Base-by-base conservation (phyloP, 1,140 invertebrate genomes). In the Ceratina japonica region DNA sequence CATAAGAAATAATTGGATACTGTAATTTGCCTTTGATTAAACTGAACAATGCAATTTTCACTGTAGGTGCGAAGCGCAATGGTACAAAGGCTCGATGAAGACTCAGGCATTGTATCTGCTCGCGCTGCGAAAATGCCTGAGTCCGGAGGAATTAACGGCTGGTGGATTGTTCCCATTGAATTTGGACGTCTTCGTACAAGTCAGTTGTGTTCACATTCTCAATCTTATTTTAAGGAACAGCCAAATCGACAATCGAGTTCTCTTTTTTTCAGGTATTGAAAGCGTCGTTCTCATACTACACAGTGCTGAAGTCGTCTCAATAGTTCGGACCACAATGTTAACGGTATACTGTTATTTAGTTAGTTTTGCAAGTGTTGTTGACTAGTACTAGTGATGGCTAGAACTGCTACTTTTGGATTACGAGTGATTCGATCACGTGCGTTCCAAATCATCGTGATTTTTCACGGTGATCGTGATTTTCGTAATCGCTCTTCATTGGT, bases 281-380 rank as follows among this genome's bases (percentile, higher is more conserved):
- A 54, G 66, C 49, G 8, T 69, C 66, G 1, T 24, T 69, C 2
- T 69, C 66, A 5, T 69, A 69, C 13, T 69, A 54, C 13, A 69
- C 66, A 3, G 49, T 69, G 0, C n/a, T 69, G 8, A 54, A 27
- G 18, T n/a, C 13, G 10, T 18, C 2, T n/a, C 22, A 8, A 44
- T 16, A 20, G 13, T 44, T 7, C 3, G 5, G 10, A 10, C 10
- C 37, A 44, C 37, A 44, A 44, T 44, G 37, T 44, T 44, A 44
- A 44, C 37, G 10, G 3, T 44, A 8, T 8, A 44, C 37, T 44
- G 5, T 44, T 10, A 8, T 44, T 44, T 44, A 8, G 37, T 44
- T 37, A 37, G 37, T 37, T 3, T 37, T 37, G 7, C 7, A 3
- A 37, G 3, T 37, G 37, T 37, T 37, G n/a, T n/a, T n/a, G n/a